Percentiles rank a stretch among this genome's conserved stretches.
Evolutionary conservation across 2,797 vertebrate species (phyloP).

Genomic region (Ceryle rudis): DNA sequence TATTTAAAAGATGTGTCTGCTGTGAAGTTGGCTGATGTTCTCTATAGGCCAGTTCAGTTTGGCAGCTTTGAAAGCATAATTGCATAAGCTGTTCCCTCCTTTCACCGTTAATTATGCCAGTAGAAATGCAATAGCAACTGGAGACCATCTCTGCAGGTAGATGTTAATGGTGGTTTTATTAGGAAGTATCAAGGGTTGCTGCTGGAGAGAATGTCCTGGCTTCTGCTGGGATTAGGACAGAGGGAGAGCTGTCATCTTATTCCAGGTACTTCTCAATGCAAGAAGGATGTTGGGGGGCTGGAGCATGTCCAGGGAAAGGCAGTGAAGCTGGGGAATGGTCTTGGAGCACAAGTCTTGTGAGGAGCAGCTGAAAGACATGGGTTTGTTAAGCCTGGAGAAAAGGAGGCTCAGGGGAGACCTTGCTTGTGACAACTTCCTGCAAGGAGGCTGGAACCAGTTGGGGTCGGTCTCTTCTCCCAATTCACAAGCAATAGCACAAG

Average conservation of each 20-base stretch:
- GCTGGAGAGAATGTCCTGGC: neutral
- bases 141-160: neutral
- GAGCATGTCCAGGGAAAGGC: too few species aligned
- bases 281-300: too few species aligned
- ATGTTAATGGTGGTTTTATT: neutral
- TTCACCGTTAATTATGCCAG: neutral
- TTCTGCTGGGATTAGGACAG: neutral
- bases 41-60: neutral
- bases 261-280: neutral
- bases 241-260: neutral
- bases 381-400: too few species aligned
- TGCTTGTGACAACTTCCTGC: too few species aligned
- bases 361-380: too few species aligned
- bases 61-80: neutral
- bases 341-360: too few species aligned
- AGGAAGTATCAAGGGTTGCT: accelerated
- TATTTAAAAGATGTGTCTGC: neutral
- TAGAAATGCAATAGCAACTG: neutral
- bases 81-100: neutral
- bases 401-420: too few species aligned
- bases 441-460: too few species aligned
- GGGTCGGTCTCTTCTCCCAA: too few species aligned
- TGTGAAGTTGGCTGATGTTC: neutral
- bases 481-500: too few species aligned
- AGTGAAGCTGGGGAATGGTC: too few species aligned